A percentile compares a stretch with the other conserved stretches of the same genome.
Evolutionary conservation across 1,140 invertebrate genomes (phyloP).

Genomic region (Dendrolimus punctatus): DNA sequence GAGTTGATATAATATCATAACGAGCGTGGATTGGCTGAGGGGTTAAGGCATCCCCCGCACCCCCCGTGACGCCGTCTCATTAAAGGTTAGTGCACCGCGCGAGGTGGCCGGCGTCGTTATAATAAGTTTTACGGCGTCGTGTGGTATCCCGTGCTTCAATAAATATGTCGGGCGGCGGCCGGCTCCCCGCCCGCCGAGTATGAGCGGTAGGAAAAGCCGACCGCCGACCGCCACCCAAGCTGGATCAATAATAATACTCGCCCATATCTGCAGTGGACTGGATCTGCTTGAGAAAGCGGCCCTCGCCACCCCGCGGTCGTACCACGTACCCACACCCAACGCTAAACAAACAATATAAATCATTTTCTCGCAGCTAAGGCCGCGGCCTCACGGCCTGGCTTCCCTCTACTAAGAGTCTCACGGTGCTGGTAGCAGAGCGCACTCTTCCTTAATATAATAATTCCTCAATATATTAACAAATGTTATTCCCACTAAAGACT

Average conservation of each 20-base stretch:
- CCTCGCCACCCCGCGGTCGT: slow-evolving; percentile 19
- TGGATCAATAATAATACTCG: slow-evolving; percentile 71
- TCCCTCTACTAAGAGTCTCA: slow-evolving; percentile 6
- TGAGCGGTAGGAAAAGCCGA: slow-evolving; percentile 65
- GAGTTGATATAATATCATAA: slow-evolving; percentile 72
- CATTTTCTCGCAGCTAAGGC: slow-evolving; percentile 58
- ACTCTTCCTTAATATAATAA: no score
- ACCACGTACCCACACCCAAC: slow-evolving; percentile 30
- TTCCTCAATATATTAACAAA: no score
- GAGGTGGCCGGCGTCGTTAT: slow-evolving; percentile 50
- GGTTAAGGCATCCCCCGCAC: slow-evolving; percentile 27
- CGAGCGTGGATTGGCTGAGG: slow-evolving; percentile 55
- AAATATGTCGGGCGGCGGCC: slow-evolving; percentile 53
- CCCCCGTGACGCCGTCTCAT: slow-evolving; percentile 36
- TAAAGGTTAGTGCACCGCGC: slow-evolving; percentile 60
- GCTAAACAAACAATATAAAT: slow-evolving; percentile 70
- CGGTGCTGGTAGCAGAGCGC: not conserved
- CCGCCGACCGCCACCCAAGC: slow-evolving; percentile 52
- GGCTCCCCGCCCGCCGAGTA: slow-evolving; percentile 47
- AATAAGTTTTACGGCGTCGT: slow-evolving; percentile 58
- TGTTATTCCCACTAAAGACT: no score
- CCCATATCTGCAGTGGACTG: slow-evolving; percentile 69
- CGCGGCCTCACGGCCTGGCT: slow-evolving; percentile 35
- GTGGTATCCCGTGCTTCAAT: slow-evolving; percentile 49
- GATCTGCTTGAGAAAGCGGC: slow-evolving; percentile 69